These are phyloP conservation scores for Scarus forsteni DNA, from an alignment of 2,797 vertebrate genomes.

Conservation along the genomic window DNA sequence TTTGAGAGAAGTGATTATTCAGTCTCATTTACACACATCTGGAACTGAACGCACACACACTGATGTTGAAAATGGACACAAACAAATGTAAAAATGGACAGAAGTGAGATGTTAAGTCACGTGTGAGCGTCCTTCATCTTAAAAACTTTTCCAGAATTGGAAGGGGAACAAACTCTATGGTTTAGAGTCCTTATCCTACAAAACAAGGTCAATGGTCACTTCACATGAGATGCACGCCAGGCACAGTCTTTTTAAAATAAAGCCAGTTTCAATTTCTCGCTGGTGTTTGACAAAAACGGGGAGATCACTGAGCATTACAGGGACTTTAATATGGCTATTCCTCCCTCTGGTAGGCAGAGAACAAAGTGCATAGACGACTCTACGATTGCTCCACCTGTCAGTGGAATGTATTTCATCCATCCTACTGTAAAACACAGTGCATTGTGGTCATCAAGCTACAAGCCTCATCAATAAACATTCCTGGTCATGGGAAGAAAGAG, in stretches of 20 bases:
- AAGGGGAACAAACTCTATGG: constrained; percentile 26
- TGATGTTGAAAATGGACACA: constrained; percentile 25
- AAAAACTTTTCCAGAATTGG: constrained; percentile 47
- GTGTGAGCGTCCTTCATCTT: constrained; percentile 61
- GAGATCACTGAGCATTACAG: constrained; percentile 84
- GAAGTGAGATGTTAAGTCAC: constrained; percentile 42
- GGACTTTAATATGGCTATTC: constrained; percentile 87
- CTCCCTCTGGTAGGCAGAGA: constrained; percentile 82
- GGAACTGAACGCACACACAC: constrained; percentile 38
- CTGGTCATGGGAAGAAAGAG: constrained; percentile 57
- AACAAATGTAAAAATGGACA: constrained; percentile 47
- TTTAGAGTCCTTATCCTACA: constrained; percentile 35
- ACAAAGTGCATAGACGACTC: constrained; percentile 90
- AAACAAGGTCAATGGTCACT: constrained; percentile 25
- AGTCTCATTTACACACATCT: constrained; percentile 37
- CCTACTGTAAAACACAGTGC: constrained; percentile 79
- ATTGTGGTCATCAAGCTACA: constrained; percentile 70
- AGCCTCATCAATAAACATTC: constrained; percentile 74
- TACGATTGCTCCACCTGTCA: constrained; percentile 73
- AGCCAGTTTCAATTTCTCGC: constrained; percentile 74
- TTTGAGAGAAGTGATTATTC: constrained; percentile 59
- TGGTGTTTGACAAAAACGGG: constrained; percentile 79
- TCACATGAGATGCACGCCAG: constrained; percentile 55
- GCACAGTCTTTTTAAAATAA: constrained; percentile 64
- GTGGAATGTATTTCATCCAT: constrained; percentile 74